Base-by-base conservation (phyloP, 2,888 invertebrate genomes). In the Unio delphinus region DNA sequence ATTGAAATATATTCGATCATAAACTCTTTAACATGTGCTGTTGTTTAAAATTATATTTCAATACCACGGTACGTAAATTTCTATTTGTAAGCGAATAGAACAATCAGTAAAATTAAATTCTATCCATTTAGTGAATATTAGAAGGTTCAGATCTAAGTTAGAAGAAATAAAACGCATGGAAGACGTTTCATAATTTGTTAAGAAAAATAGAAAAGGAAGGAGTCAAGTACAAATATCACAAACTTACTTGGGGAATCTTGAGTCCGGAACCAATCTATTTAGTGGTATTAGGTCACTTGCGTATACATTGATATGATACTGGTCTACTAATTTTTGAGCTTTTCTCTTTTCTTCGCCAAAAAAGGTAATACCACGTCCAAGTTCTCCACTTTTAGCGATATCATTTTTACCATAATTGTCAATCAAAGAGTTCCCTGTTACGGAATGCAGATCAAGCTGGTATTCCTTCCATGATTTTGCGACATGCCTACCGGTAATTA, bases 231-330 rank as follows among this genome's bases (percentile, higher is more conserved):
- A 58, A 58, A 58, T 11, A 58, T 23, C 3, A 58, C 11, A 34
- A 23, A 72, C 73, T 74, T 71, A 81, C 81, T 75, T 74, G 20
- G 73, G 61, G n/a, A 79, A 75, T 72, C 82, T 68, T 7, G 82
- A 77, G 56, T 82, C 82, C 0, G 82, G 82, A 17, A 82, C 80
- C 54, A 73, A 45, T 64, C 83, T 69, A 69, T 83, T 83, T 45
- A 83, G 69, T 0, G 82, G 77, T 58, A 81, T 78, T 7, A 73
- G 30, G 67, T 83, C 83, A 75, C 83, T 83, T 60, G 74, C 79
- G 26, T 74, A 34, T 1, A 71, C 72, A 66, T 83, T 82, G n/a
- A 83, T 63, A n/a, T 65, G 65, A 63, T 73, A 78, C 17, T 58
- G 23, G 15, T 72, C 69, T 20, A 69, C 56, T 55, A 80, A 62